phyloP scores from a whole-genome alignment of 1,140 invertebrate genomes.

The Mamestra configurata region DNA sequence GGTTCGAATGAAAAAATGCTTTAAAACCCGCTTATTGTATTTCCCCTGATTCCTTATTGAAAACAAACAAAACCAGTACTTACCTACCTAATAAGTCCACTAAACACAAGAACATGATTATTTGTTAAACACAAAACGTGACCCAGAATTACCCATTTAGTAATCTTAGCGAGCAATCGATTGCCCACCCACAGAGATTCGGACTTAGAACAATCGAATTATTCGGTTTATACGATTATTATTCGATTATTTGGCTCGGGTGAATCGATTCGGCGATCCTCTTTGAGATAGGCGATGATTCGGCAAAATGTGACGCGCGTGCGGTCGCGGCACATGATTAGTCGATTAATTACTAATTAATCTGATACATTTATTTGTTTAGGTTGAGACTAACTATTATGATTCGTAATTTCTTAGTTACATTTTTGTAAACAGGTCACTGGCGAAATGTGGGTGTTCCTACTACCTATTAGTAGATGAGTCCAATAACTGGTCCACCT shows the following conservation, averaged over 20 bases:
- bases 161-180: slow-evolving; percentile 64
- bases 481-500: no score
- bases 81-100: slow-evolving; percentile 5
- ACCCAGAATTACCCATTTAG: slow-evolving; percentile 71
- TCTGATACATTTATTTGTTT: slow-evolving; percentile 61
- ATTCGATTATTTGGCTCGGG: slow-evolving; percentile 72
- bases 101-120: slow-evolving; percentile 44
- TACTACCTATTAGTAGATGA: no score
- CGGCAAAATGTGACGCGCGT: slow-evolving; percentile 66
- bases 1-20: no score
- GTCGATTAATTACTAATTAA: slow-evolving; percentile 72
- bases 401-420: not conserved
- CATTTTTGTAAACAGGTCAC: not conserved
- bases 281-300: slow-evolving; percentile 79
- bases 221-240: slow-evolving; percentile 66
- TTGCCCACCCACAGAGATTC: slow-evolving; percentile 74
- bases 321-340: slow-evolving; percentile 70
- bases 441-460: no score
- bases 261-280: slow-evolving; percentile 76
- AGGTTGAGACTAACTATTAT: not conserved
- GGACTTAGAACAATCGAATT: slow-evolving; percentile 77
- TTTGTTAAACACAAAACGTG: slow-evolving; percentile 62
- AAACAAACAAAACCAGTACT: slow-evolving; percentile 20
- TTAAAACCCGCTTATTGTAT: no score
- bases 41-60: not conserved